Evolutionary conservation across 2,113 vertebrate species (phyloP).

Genomic region (Bostrychus sinensis): DNA sequence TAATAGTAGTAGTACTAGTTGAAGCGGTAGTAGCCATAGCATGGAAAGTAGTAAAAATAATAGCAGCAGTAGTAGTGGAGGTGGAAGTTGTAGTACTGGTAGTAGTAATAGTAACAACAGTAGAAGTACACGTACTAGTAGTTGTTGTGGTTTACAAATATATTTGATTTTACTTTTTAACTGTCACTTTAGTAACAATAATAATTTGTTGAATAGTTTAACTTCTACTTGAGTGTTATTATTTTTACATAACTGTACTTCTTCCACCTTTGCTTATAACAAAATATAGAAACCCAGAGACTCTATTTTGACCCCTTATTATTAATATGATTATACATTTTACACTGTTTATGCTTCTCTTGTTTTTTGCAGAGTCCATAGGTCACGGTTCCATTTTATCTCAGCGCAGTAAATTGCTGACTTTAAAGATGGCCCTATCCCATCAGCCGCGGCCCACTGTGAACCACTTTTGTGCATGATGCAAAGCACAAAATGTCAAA

Average conservation of each 20-base stretch:
- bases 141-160: no score
- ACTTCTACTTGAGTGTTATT: no score
- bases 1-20: background rate
- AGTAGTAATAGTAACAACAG: no score
- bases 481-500: slow-evolving; percentile 53
- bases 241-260: no score
- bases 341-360: slow-evolving; percentile 33
- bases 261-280: no score
- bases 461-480: slow-evolving; percentile 39
- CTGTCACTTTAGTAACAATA: no score
- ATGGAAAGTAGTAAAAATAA: no score
- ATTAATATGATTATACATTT: slow-evolving; percentile 37
- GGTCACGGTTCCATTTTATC: slow-evolving; percentile 37
- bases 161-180: no score
- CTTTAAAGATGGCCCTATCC: slow-evolving; percentile 37
- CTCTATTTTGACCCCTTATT: slow-evolving; percentile 25
- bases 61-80: no score
- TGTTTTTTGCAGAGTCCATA: slow-evolving; percentile 20
- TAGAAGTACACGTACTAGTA: no score
- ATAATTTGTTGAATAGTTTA: no score
- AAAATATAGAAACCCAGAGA: background rate
- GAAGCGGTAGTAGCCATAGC: background rate
- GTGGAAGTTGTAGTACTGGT: no score
- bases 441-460: slow-evolving; percentile 19
- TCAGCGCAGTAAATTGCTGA: slow-evolving; percentile 36